phyloP scores from a whole-genome alignment of 1,140 invertebrate species.

The Ceratoteleas bidentatus region DNA sequence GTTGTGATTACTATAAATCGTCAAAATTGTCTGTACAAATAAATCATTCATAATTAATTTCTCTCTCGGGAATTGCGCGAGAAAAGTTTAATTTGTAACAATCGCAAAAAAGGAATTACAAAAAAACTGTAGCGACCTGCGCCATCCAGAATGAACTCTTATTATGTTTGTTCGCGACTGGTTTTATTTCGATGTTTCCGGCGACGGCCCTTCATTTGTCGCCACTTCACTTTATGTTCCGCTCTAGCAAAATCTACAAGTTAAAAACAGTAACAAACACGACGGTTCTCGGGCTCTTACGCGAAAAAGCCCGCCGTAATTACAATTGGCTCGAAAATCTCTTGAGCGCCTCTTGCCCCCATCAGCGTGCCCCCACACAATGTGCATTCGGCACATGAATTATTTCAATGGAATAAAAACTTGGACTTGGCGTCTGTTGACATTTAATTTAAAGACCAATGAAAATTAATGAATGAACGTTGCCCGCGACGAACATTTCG shows the following conservation, averaged over 20 bases:
- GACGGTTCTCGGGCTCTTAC: slow-evolving; percentile 1
- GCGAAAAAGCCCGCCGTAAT: slow-evolving; percentile 9
- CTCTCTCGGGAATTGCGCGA: no score
- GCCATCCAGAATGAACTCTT: neutral
- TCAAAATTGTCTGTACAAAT: no score
- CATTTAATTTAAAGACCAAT: no score
- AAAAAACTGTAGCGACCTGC: slow-evolving; percentile 9
- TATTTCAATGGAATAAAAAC: neutral
- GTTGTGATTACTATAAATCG: no score
- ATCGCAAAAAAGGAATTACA: no score
- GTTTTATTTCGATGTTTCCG: slow-evolving; percentile 10
- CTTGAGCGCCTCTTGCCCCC: neutral
- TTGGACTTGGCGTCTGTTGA: no score
- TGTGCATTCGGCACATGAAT: neutral
- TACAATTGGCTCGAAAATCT: slow-evolving; percentile 8
- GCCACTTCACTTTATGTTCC: slow-evolving; percentile 5
- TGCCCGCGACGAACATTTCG: no score
- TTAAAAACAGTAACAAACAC: slow-evolving; percentile 13
- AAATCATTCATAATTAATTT: no score
- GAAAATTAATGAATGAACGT: no score
- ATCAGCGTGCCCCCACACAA: neutral
- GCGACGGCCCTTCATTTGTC: slow-evolving; percentile 6
- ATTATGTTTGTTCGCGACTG: slow-evolving; percentile 5
- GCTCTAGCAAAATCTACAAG: neutral
- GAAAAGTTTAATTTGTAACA: no score